Percentiles rank a stretch among this genome's conserved stretches.
Conservation (phyloP, 2,113 vertebrate species). For the Pseudorectes ferrugineus region DNA sequence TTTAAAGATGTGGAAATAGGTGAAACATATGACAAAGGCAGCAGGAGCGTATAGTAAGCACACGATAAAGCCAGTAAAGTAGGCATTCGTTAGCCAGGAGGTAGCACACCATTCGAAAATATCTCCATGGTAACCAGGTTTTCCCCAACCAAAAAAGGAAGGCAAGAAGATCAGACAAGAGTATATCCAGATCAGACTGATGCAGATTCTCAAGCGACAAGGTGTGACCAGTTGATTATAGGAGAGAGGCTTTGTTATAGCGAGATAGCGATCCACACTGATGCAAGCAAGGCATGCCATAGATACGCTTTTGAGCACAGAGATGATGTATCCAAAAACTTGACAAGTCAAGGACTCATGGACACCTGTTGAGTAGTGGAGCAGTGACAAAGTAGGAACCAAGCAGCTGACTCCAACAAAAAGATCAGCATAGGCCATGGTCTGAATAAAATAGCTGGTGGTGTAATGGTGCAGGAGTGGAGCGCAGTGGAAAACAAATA, state of each 20-base stretch:
- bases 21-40: constrained; percentile 94
- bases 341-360: constrained; percentile 94
- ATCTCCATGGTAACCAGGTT: constrained; percentile 98
- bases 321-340: constrained; percentile 96
- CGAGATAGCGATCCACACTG: constrained; percentile 95
- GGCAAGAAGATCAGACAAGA: constrained; percentile 93
- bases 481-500: constrained; percentile 97
- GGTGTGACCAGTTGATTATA: constrained; percentile 98
- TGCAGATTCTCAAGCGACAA: constrained; percentile 92
- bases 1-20: constrained; percentile 98
- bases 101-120: constrained; percentile 98
- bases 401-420: constrained; percentile 96
- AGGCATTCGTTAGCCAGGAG: constrained; percentile 94
- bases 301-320: constrained; percentile 96
- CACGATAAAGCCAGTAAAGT: constrained; percentile 96
- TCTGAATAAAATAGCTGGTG: constrained; percentile 98
- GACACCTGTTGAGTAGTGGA: constrained; percentile 90
- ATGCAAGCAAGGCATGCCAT: constrained; percentile 98
- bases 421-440: constrained; percentile 97
- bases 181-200: constrained; percentile 93
- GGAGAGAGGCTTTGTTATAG: constrained; percentile 95
- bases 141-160: constrained; percentile 97
- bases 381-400: constrained; percentile 92
- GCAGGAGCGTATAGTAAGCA: constrained; percentile 95
- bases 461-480: constrained; percentile 96